Evolutionary conservation across 2,888 invertebrate genomes (phyloP).

Genomic region (Scaptomyza cyrtandrae): DNA sequence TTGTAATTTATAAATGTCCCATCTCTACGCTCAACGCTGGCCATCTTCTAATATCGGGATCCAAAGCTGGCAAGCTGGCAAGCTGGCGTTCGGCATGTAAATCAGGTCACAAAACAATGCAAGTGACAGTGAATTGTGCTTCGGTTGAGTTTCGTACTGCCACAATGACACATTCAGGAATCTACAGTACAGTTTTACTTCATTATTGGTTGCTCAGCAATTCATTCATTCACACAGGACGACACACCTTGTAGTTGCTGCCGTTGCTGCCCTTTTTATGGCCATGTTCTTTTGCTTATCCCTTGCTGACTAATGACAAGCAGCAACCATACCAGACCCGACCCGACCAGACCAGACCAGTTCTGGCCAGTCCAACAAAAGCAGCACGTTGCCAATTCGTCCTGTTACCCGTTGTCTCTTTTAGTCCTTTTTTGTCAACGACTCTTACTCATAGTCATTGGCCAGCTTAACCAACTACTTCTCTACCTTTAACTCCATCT

Average conservation of each 20-base stretch:
- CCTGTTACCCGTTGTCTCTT: constrained; percentile 26
- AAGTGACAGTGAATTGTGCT: constrained; percentile 83
- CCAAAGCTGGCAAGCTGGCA: constrained; percentile 1
- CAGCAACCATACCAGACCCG: constrained; percentile 17
- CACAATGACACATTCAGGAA: constrained; percentile 72
- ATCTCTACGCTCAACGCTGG: constrained; percentile 29
- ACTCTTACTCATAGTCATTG: constrained; percentile 63
- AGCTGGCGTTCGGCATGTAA: constrained; percentile 78
- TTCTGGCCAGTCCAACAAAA: constrained; percentile 17
- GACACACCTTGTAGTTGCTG: constrained; percentile 68
- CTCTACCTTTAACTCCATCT: constrained; percentile 4
- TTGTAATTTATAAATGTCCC: constrained; percentile 80
- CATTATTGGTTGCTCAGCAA: constrained; percentile 82
- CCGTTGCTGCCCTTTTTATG: constrained; percentile 62
- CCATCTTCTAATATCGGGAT: constrained; percentile 58
- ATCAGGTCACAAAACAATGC: constrained; percentile 84
- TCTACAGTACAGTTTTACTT: constrained; percentile 70
- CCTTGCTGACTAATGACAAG: constrained; percentile 79
- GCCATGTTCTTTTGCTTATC: constrained; percentile 79
- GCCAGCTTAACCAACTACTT: constrained; percentile 41
- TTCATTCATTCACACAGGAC: constrained; percentile 79
- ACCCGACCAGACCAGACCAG: background rate
- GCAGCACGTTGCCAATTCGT: constrained; percentile 57
- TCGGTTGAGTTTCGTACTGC: constrained; percentile 51
- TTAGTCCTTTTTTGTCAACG: constrained; percentile 71